Base-by-base conservation (phyloP, 2,113 vertebrate species). In the Psettodes erumei region DNA sequence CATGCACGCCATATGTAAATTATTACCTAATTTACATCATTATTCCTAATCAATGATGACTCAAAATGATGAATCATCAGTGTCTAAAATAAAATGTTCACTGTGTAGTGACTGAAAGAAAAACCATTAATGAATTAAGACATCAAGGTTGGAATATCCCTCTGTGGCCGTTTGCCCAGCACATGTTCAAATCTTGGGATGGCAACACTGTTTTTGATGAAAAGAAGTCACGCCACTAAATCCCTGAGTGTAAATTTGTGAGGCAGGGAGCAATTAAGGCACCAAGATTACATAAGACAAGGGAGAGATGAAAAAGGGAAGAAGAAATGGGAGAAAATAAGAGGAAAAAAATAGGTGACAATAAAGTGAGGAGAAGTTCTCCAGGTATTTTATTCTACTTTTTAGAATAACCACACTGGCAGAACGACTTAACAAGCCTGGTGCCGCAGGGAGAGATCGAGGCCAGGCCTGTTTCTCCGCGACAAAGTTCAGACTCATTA, bases 401-500 rank as follows among this genome's bases (percentile, higher is more conserved):
- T 77, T 78, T 75, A 88, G 81, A 84, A 71, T 72, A 87, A 87
- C 68, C 53, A 42, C 5, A 66, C 40, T 50, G 62, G 72, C 73
- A 82, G 76, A 86, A 66, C 69, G 78, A 56, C 83, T 89, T 86
- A 89, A 89, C 82, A 83, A 89, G 69, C 75, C 47, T 8, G 21
- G 75, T 76, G 88, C 90, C 81, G 64, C 69, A 45, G 80, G 86
- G 82, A 84, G 65, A 82, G 68, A 78, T 63, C 53, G 75, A 63
- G 77, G 55, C 74, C 58, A 30, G 85, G 62, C 74, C 64, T 8
- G 77, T 75, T 83, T 77, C 81, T 76, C 71, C 62, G 81, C 76
- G 63, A 84, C 89, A 85, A 84, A 92, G 88, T 92, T 92, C 86
- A 90, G 78, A 86, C 85, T 90, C 88, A 88, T 93, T 90, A 90